These are phyloP conservation scores for Ctenomys sociabilis DNA, from an alignment of 2,113 vertebrate genomes.

Conservation along the genomic window DNA sequence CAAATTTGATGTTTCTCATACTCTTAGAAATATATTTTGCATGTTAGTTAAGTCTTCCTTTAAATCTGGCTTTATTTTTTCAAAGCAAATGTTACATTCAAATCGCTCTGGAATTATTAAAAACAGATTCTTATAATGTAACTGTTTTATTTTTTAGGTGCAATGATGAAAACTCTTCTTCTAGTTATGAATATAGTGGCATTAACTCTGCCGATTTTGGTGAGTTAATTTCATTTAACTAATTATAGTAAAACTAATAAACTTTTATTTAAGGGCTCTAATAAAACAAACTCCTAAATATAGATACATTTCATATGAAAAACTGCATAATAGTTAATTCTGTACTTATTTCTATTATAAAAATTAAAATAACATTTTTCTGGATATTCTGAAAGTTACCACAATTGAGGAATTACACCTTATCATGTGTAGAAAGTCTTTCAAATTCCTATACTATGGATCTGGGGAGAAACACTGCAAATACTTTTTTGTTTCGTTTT, in stretches of 20 bases:
- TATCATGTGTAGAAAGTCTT: neutral
- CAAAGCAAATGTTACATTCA: neutral
- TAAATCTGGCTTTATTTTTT: neutral
- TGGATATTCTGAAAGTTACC: neutral
- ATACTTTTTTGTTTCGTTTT: neutral
- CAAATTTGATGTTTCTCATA: neutral
- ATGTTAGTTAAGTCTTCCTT: neutral
- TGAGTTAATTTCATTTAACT: slow-evolving; percentile 65
- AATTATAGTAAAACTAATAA: neutral
- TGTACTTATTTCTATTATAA: slow-evolving; percentile 42
- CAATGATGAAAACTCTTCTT: slow-evolving; percentile 68
- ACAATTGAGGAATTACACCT: neutral
- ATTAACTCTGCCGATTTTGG: slow-evolving; percentile 68
- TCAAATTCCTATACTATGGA: neutral
- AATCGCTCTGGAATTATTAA: neutral
- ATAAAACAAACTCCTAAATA: slow-evolving; percentile 35
- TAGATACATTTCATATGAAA: neutral
- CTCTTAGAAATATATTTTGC: slow-evolving; percentile 28
- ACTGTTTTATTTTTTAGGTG: slow-evolving; percentile 63
- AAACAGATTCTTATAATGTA: neutral
- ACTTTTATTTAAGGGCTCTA: neutral
- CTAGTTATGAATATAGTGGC: slow-evolving; percentile 67
- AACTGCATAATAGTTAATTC: neutral
- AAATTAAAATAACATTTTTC: neutral
- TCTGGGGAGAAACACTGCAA: neutral